Evolutionary conservation across 2,888 invertebrate genomes (phyloP).

Genomic region (Calameuta pallipes): DNA sequence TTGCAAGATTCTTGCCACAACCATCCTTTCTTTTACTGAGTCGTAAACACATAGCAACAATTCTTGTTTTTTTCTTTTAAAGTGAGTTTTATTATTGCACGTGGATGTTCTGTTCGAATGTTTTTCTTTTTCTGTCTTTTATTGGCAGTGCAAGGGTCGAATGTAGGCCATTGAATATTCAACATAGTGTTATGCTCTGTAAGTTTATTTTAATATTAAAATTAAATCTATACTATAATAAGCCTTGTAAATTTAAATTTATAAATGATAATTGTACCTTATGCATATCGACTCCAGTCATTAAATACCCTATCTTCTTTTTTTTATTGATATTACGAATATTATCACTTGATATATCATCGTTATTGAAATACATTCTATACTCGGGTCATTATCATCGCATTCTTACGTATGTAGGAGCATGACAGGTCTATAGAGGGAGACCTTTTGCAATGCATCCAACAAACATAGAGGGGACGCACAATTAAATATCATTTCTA

Average conservation of each 20-base stretch:
- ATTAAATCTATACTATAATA: conserved; percentile 50
- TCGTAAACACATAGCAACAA: not conserved
- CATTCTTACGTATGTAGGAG: not conserved
- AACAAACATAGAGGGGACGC: not conserved
- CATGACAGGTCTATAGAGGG: not conserved
- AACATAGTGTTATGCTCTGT: conserved; percentile 54
- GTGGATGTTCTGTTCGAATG: not conserved
- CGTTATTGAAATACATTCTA: not conserved
- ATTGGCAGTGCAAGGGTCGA: conserved; percentile 38
- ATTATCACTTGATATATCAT: not conserved
- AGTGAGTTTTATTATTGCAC: not conserved
- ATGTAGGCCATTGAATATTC: conserved; percentile 48
- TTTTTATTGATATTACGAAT: not conserved
- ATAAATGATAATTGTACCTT: conserved; percentile 63
- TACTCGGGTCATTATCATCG: not conserved
- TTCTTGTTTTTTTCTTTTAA: not conserved
- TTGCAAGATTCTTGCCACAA: conserved; percentile 23
- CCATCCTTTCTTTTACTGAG: conserved; percentile 13
- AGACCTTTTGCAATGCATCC: not conserved
- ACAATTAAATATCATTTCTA: not conserved
- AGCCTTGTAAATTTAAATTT: conserved; percentile 64
- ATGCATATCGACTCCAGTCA: conserved; percentile 29
- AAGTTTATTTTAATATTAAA: conserved; percentile 64
- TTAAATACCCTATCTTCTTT: not conserved
- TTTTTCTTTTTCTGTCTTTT: conserved; percentile 6